Evolutionary conservation across 1,140 invertebrate genomes (phyloP).

Genomic region (Saxidomus purpurata): DNA sequence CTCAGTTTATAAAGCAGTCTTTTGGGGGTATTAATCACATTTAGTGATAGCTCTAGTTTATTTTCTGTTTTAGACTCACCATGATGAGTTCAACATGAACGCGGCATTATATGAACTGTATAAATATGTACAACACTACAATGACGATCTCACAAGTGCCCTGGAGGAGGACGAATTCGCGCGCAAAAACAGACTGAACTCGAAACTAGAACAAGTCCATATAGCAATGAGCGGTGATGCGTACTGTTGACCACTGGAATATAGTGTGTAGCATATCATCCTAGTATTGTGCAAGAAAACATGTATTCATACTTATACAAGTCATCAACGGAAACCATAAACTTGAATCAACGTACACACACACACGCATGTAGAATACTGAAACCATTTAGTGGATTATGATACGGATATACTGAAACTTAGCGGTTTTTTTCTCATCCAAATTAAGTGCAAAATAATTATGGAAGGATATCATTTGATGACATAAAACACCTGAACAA

Average conservation of each 20-base stretch:
- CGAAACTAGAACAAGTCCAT: slow-evolving; percentile 98
- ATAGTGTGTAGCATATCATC: background rate
- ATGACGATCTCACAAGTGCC: slow-evolving; percentile 92
- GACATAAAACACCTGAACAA: too few relatives aligned
- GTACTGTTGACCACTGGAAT: slow-evolving; percentile 74
- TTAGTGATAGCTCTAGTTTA: too few relatives aligned
- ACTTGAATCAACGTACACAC: too few relatives aligned
- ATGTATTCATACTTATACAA: too few relatives aligned
- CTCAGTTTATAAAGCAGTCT: too few relatives aligned
- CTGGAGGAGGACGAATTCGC: slow-evolving; percentile 99
- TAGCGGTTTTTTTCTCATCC: too few relatives aligned
- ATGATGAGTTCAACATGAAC: slow-evolving; percentile 98
- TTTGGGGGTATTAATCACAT: too few relatives aligned
- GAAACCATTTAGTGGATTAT: too few relatives aligned
- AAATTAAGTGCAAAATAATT: too few relatives aligned
- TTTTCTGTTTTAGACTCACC: slow-evolving; percentile 93
- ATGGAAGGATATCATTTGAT: background rate
- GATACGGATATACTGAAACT: too few relatives aligned
- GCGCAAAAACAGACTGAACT: slow-evolving; percentile 97
- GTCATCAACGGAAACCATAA: too few relatives aligned
- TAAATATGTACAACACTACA: slow-evolving; percentile 87
- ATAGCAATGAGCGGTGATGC: slow-evolving; percentile 95
- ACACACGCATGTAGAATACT: too few relatives aligned
- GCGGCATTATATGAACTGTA: slow-evolving; percentile 98
- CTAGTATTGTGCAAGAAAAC: background rate